phyloP scores from a whole-genome alignment of 2,888 invertebrate species.

The Octonoba sinensis region DNA sequence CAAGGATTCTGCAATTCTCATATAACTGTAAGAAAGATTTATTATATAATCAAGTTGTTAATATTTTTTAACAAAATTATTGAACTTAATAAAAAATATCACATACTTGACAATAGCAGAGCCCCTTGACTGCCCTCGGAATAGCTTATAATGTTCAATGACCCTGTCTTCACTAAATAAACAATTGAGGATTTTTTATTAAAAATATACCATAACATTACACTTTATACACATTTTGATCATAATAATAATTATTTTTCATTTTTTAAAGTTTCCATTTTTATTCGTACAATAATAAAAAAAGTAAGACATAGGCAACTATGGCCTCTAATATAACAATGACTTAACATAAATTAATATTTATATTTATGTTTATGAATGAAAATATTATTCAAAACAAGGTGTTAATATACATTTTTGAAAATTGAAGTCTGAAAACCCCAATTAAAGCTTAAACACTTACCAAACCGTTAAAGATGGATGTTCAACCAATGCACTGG shows the following conservation, averaged over 20 bases:
- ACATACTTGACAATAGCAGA: constrained; percentile 73
- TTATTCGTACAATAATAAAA: too few relatives aligned
- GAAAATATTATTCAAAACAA: too few relatives aligned
- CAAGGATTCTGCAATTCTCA: constrained; percentile 73
- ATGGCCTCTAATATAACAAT: too few relatives aligned
- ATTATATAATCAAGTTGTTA: neutral
- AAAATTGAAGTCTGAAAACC: too few relatives aligned
- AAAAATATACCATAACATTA: neutral
- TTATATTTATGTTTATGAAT: too few relatives aligned
- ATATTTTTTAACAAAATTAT: neutral
- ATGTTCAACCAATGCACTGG: constrained; percentile 72
- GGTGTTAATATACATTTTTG: too few relatives aligned
- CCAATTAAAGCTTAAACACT: constrained; percentile 61
- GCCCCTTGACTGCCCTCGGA: constrained; percentile 71
- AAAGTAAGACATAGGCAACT: too few relatives aligned
- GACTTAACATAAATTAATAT: too few relatives aligned
- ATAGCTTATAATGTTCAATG: constrained; percentile 71
- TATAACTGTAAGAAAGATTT: constrained; percentile 66
- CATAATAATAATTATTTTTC: too few relatives aligned
- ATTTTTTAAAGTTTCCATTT: too few relatives aligned
- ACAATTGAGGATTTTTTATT: constrained; percentile 59
- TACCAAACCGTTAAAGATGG: constrained; percentile 72
- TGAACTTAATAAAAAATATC: neutral
- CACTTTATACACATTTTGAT: too few relatives aligned
- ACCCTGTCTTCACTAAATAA: constrained; percentile 43